Evolutionary conservation across 1,140 invertebrate species (phyloP), one percentile per base, ranked within the genome.

Genomic region (Fopius arisanus): DNA sequence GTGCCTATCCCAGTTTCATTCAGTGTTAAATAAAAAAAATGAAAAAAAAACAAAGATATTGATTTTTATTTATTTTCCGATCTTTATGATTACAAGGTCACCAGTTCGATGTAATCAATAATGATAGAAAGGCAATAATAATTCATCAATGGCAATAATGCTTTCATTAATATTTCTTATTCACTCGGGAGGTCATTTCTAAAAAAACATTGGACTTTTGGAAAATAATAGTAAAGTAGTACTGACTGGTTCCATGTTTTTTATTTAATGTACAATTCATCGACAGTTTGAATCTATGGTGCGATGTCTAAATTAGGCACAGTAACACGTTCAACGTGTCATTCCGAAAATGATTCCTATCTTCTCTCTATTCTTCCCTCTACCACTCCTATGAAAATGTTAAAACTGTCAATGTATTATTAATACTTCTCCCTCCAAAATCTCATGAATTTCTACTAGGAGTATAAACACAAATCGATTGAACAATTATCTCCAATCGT

Each of bases 1-100:
- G 62, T 29, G 62, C 29, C n/a, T 65, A 65, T 75, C 70, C 76
- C 73, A 67, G 72, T 75, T 67, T 72, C 29, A 65, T 65, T 65
- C 26, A 31, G 33, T 65, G 62, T 33, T 65, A 6, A 65, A 16
- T n/a, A 31, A 31, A 48, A n/a, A 43, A 43, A 4, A 3, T 31
- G 3, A 31, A 31, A 31, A 31, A 31, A 31, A 31, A 3, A 31
- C 3, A 31, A 31, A 31, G 12, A 37, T 37, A 37, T 7, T 37
- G 33, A 37, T 37, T 37, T 37, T 37, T 37, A 7, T 37, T 3
- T 37, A n/a, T n/a, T n/a, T n/a, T n/a, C n/a, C n/a, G n/a, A n/a
- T n/a, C n/a, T n/a, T n/a, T n/a, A n/a, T n/a, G n/a, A n/a, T n/a
- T n/a, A n/a, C n/a, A n/a, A n/a, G n/a, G n/a, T n/a, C n/a, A n/a